Percentiles rank a stretch among this genome's conserved stretches.
These are phyloP conservation scores for Xiphophorus hellerii DNA, from an alignment of 2,113 vertebrate species.

Conservation along the genomic window DNA sequence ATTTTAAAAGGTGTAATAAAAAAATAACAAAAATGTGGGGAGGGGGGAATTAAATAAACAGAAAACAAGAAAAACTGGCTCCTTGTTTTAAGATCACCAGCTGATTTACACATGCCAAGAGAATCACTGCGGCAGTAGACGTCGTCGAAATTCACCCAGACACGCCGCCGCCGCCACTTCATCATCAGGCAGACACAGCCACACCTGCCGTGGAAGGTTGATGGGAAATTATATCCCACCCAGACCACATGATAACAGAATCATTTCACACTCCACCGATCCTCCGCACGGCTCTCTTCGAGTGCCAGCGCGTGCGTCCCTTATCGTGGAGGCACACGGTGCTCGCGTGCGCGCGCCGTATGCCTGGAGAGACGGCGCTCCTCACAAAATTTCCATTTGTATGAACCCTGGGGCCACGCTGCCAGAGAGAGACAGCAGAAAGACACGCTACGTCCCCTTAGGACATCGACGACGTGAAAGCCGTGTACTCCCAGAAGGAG, in stretches of 20 bases:
- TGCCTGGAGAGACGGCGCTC: slow-evolving; percentile 37
- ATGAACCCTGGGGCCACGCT: slow-evolving; percentile 48
- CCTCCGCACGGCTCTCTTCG: slow-evolving; percentile 32
- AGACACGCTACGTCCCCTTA: slow-evolving; percentile 10
- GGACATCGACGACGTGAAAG: slow-evolving; percentile 4
- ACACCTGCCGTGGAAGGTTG: slow-evolving; percentile 68
- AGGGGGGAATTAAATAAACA: not conserved
- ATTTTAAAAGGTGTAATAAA: not conserved
- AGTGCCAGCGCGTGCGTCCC: slow-evolving; percentile 24
- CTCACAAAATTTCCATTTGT: slow-evolving; percentile 52
- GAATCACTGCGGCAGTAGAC: slow-evolving; percentile 13
- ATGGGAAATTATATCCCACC: slow-evolving; percentile 88
- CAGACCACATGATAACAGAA: slow-evolving; percentile 93
- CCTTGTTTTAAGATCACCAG: slow-evolving; percentile 21
- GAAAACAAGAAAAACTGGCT: not conserved
- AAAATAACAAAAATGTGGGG: not conserved
- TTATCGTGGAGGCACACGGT: slow-evolving; percentile 31
- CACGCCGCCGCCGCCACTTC: slow-evolving; percentile 7
- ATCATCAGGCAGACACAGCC: slow-evolving; percentile 57
- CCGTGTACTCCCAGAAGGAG: slow-evolving; percentile 21
- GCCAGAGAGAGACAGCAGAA: not conserved
- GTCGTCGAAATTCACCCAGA: slow-evolving; percentile 24
- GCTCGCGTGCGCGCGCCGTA: slow-evolving; percentile 32
- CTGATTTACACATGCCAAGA: not conserved
- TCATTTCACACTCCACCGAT: slow-evolving; percentile 86